Evolutionary conservation across 2,888 invertebrate species (phyloP).

Genomic region (Lepidochrysops patricia): DNA sequence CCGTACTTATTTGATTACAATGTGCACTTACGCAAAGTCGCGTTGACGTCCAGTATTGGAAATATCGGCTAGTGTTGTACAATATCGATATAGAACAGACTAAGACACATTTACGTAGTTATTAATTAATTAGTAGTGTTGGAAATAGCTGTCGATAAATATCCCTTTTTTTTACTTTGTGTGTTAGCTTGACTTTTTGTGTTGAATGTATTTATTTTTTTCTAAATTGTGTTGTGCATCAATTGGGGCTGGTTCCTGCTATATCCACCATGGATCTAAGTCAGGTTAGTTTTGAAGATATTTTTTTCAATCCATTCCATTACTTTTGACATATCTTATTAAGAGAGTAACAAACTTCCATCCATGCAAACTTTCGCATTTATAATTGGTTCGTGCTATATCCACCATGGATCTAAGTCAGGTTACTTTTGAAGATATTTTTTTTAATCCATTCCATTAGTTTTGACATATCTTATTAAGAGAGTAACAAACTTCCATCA

Average conservation of each 20-base stretch:
- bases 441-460: background rate
- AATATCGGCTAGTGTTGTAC: background rate
- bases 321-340: too few relatives aligned
- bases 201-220: too few relatives aligned
- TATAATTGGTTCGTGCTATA: background rate
- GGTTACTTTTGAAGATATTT: constrained; percentile 35
- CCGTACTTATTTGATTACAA: constrained; percentile 50
- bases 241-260: background rate
- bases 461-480: too few relatives aligned
- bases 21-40: constrained; percentile 56
- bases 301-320: background rate
- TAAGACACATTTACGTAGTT: background rate
- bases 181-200: background rate
- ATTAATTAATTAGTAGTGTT: background rate
- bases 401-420: constrained; percentile 44
- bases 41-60: background rate
- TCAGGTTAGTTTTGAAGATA: constrained; percentile 41
- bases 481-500: too few relatives aligned
- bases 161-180: too few relatives aligned
- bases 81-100: background rate
- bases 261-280: constrained; percentile 39
- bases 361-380: too few relatives aligned
- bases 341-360: too few relatives aligned
- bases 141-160: background rate
- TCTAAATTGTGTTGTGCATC: background rate